Base-by-base conservation (phyloP, 2,888 invertebrate genomes). In the Crocallis elinguaria region DNA sequence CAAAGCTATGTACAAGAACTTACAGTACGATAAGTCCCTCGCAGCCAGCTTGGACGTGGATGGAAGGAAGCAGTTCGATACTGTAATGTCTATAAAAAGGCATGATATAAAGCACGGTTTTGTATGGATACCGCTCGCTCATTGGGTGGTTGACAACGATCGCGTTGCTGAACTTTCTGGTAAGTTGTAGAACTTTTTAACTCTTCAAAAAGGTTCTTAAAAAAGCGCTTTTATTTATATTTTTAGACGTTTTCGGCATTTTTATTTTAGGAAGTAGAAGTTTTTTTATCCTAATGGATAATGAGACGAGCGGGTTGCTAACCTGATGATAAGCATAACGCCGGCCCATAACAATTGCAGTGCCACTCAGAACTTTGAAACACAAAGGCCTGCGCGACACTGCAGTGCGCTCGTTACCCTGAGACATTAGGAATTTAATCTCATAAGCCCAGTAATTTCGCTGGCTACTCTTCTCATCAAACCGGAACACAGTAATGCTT, bases 41-140 rank as follows among this genome's bases (percentile, higher is more conserved):
- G 94, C 95, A 63, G 91, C 96, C 0, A 94, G 94, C 16, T 74
- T 97, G 1, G 94, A 96, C 62, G 94, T 95, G 4, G 95, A 97
- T 69, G 94, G 95, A 0, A 90, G 93, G 37, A 95, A 94, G 62
- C 94, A 95, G 72, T 93, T 95, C 36, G 94, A 95, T 60, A 93
- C 94, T 0, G 92, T 92, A 0, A 82, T 94, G 71, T 94, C 95
- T 1, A 85, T 95, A 39, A 89, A 89, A 33, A 87, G 92, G 32
- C 85, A 92, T 37, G 92, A 92, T 45, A 93, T 93, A 13, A 93
- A 91, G 53, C 93, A 95, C 60, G 96, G 96, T 0, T 94, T 87
- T 67, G 93, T 94, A 0, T 96, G 95, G 82, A 88, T 92, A 37
- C 96, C 97, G 0, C 93, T 92, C 69, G 92, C 96, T 19, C 93